A percentile compares a stretch with the other conserved stretches of the same genome.
Evolutionary conservation across 2,113 vertebrate genomes (phyloP).

Genomic region (Psephotus haematonotus): DNA sequence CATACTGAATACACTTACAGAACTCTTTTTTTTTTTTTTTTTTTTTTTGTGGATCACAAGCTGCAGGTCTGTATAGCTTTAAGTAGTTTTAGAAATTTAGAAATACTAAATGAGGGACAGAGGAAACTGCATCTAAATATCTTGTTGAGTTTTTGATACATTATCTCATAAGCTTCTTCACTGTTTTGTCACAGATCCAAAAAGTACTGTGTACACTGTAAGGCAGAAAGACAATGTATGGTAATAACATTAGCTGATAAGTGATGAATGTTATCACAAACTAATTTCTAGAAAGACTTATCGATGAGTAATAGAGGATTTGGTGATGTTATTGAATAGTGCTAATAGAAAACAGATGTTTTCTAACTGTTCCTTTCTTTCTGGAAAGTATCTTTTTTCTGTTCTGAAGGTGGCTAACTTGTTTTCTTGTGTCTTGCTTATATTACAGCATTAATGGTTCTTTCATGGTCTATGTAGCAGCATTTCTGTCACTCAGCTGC

Average conservation of each 20-base stretch:
- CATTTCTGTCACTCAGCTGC: background rate
- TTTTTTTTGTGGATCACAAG: background rate
- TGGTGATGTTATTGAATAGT: background rate
- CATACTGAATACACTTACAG: background rate
- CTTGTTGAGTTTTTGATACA: background rate
- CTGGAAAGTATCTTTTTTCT: background rate
- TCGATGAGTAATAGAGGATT: background rate
- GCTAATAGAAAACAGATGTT: background rate
- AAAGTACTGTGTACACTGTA: background rate
- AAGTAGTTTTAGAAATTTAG: background rate
- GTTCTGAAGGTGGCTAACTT: background rate
- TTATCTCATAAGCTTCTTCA: background rate
- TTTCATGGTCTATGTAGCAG: background rate
- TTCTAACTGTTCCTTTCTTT: background rate
- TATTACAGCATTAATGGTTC: rapidly evolving
- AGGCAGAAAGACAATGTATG: background rate
- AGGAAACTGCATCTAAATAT: background rate
- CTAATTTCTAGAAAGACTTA: background rate
- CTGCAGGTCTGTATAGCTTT: background rate
- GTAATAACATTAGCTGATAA: background rate
- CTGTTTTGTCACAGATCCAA: background rate
- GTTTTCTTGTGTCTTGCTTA: background rate
- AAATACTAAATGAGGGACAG: background rate
- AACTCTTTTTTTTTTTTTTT: background rate
- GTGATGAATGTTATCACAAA: background rate